phyloP scores from a whole-genome alignment of 2,797 vertebrate genomes.

The Buceros bicornis region DNA sequence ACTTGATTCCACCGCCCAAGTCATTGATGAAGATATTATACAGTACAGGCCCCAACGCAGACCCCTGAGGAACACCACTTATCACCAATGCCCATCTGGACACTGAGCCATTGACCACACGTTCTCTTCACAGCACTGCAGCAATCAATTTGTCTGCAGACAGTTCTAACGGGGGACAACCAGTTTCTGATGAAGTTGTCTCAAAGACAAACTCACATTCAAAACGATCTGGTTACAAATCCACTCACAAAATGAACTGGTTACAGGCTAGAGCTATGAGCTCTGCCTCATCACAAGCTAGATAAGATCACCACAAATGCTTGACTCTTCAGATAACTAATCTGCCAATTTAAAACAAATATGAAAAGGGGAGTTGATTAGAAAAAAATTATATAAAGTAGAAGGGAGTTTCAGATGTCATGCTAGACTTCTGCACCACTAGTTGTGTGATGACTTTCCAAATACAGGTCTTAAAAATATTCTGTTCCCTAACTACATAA shows the following conservation, averaged over 20 bases:
- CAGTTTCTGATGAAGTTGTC: background rate
- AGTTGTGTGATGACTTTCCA: background rate
- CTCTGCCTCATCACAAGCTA: background rate
- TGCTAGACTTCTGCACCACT: background rate
- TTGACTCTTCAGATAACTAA: background rate
- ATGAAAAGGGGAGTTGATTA: background rate
- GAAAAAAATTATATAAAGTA: background rate
- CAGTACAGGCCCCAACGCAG: background rate
- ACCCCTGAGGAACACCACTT: background rate
- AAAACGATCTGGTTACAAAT: background rate
- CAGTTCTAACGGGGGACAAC: background rate
- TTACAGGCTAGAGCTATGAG: background rate
- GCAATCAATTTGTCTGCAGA: background rate
- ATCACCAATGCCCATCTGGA: background rate
- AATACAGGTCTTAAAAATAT: background rate
- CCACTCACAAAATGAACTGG: background rate
- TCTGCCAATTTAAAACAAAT: background rate
- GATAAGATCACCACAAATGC: background rate
- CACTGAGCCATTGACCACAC: background rate
- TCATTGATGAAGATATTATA: background rate
- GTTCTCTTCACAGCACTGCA: background rate
- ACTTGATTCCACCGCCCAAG: rapidly evolving
- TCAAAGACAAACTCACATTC: background rate
- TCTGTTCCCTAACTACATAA: background rate
- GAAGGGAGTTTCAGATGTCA: background rate